Evolutionary conservation across 2,888 invertebrate species (phyloP).

Genomic region (Drosophila acutilabella): DNA sequence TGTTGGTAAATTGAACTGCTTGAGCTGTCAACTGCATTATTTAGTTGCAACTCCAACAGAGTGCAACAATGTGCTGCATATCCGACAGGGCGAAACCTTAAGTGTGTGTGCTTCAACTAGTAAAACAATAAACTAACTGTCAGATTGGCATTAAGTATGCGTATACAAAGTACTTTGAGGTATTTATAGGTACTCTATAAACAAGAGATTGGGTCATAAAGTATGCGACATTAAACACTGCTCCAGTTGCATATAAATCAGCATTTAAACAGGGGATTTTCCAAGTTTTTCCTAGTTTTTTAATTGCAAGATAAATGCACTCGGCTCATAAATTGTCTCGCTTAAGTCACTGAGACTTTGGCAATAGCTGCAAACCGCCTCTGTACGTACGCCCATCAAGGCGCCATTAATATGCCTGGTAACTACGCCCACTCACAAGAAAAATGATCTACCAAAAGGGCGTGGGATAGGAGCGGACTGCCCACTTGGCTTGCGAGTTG

Average conservation of each 20-base stretch:
- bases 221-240: slow-evolving; percentile 38
- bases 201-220: slow-evolving; percentile 37
- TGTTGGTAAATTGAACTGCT: slow-evolving; percentile 1
- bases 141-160: slow-evolving; percentile 35
- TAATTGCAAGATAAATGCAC: slow-evolving; percentile 73
- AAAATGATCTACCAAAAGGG: slow-evolving; percentile 54
- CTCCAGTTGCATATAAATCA: slow-evolving; percentile 61
- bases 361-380: slow-evolving; percentile 38
- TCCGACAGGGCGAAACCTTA: not conserved
- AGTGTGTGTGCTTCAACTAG: slow-evolving; percentile 7
- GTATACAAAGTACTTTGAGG: slow-evolving; percentile 4
- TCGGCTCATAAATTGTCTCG: slow-evolving; percentile 60
- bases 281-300: slow-evolving; percentile 64
- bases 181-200: slow-evolving; percentile 12
- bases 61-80: slow-evolving; percentile 1
- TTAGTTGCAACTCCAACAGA: not conserved
- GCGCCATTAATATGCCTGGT: slow-evolving; percentile 56
- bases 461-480: slow-evolving; percentile 6
- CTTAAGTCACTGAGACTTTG: slow-evolving; percentile 42
- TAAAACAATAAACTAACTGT: slow-evolving; percentile 24
- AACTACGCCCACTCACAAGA: slow-evolving; percentile 27
- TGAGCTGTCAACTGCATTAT: slow-evolving; percentile 3
- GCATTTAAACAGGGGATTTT: slow-evolving; percentile 43
- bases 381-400: slow-evolving; percentile 28
- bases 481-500: slow-evolving; percentile 28